Percentiles rank a stretch among this genome's conserved stretches.
Conservation (phyloP, 2,888 invertebrate genomes). For the Eucriotettix oculatus region DNA sequence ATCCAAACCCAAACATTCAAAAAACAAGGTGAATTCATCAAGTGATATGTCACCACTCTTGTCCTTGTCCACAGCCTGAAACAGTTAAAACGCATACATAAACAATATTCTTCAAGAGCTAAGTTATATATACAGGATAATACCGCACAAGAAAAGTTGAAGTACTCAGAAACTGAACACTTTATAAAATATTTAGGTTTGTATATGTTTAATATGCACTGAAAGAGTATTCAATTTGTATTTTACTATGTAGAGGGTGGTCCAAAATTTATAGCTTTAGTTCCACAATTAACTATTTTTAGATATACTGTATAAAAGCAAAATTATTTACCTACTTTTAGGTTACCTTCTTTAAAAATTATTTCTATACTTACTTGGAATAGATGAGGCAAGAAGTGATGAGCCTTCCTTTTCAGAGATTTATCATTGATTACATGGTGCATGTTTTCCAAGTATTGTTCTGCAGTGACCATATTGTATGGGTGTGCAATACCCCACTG, state of each 20-base stretch:
- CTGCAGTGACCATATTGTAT: conserved; percentile 66
- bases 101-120: too few species aligned
- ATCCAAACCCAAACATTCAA: conserved; percentile 56
- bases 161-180: background rate
- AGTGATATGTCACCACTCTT: conserved; percentile 60
- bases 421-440: conserved; percentile 65
- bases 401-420: conserved; percentile 52
- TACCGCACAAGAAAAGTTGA: background rate
- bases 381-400: conserved; percentile 62
- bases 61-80: conserved; percentile 67
- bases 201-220: too few species aligned
- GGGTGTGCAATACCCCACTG: conserved; percentile 69
- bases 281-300: background rate
- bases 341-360: background rate
- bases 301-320: background rate
- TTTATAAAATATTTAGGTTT: too few species aligned
- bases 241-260: background rate
- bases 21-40: conserved; percentile 69
- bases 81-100: conserved; percentile 4
- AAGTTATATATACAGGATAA: background rate
- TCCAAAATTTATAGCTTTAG: background rate
- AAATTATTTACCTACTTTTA: background rate
- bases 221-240: background rate
- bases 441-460: conserved; percentile 68
- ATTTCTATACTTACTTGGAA: conserved; percentile 47